Conservation (phyloP, 2,113 vertebrate species). For the Lichenostomus cassidix region DNA sequence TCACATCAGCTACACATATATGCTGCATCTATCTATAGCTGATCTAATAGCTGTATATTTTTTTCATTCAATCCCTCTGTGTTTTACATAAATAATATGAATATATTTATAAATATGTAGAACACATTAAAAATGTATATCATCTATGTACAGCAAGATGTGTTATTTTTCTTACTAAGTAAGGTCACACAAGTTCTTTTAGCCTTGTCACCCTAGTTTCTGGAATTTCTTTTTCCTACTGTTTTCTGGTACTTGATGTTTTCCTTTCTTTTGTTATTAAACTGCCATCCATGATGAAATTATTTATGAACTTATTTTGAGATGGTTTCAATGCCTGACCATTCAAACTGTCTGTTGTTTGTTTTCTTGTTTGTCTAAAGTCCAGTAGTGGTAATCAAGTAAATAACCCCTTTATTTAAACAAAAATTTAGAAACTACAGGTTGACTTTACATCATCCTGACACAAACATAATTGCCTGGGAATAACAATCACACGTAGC, state of each 20-base stretch:
- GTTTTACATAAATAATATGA: not conserved
- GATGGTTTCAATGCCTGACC: not conserved
- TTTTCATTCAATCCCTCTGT: not conserved
- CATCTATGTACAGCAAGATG: accelerated
- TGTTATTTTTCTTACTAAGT: not conserved
- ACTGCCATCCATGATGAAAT: not conserved
- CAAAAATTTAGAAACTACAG: not conserved
- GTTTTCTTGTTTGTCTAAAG: not conserved
- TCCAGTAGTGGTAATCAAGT: not conserved
- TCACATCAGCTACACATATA: not conserved
- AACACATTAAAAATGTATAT: not conserved
- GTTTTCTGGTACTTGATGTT: not conserved
- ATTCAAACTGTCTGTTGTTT: not conserved
- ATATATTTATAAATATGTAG: not conserved
- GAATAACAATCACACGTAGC: accelerated
- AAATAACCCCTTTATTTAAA: not conserved
- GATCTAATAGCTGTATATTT: not conserved
- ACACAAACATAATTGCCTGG: not conserved
- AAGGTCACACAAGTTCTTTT: not conserved
- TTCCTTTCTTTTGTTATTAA: not conserved
- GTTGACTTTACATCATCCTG: not conserved
- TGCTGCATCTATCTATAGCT: not conserved
- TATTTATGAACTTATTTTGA: not conserved
- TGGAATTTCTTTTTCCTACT: not conserved
- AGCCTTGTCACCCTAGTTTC: not conserved